phyloP scores from a whole-genome alignment of 1,140 invertebrate genomes.

The Heliconius hewitsoni region DNA sequence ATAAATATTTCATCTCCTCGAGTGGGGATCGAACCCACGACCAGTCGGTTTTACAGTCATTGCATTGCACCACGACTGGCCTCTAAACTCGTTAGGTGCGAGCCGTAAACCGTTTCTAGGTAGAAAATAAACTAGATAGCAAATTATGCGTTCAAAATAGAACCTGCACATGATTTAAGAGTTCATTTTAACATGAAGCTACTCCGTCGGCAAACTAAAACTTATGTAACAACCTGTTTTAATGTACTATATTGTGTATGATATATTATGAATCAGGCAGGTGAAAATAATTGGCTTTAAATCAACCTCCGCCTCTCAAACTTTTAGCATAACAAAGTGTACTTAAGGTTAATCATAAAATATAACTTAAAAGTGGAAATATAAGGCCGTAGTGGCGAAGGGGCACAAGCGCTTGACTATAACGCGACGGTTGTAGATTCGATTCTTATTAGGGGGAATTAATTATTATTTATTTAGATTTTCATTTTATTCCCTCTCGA shows the following conservation, averaged over 20 bases:
- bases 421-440: no score
- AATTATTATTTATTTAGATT: no score
- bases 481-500: no score
- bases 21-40: no score
- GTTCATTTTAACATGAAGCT: slow-evolving; percentile 44
- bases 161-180: slow-evolving; percentile 45
- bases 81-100: not conserved
- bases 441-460: no score
- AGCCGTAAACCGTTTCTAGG: slow-evolving; percentile 2
- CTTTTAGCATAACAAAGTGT: slow-evolving; percentile 34
- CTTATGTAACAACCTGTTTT: slow-evolving; percentile 32
- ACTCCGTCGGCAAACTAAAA: slow-evolving; percentile 43
- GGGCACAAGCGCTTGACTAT: no score
- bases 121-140: slow-evolving; percentile 36
- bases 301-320: slow-evolving; percentile 33
- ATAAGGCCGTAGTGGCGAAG: no score
- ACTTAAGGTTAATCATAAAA: slow-evolving; percentile 30
- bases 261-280: slow-evolving; percentile 37
- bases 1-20: no score
- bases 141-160: slow-evolving; percentile 33
- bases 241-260: slow-evolving; percentile 25
- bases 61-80: no score
- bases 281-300: slow-evolving; percentile 40
- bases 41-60: no score
- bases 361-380: slow-evolving; percentile 23